Evolutionary conservation across 2,888 invertebrate genomes (phyloP).

Genomic region (Leptothorax acervorum): DNA sequence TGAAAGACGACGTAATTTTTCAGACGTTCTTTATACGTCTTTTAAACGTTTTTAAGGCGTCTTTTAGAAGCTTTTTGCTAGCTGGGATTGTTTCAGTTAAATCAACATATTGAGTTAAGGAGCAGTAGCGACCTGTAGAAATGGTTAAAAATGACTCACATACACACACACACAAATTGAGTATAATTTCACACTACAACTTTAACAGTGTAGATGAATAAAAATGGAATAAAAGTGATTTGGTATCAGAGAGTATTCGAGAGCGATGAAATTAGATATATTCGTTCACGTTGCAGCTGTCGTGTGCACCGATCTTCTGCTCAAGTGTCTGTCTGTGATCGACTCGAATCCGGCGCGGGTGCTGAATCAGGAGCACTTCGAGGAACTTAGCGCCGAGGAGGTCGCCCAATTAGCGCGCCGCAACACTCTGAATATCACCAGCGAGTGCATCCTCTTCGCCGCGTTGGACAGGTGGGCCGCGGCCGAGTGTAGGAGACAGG

Average conservation of each 20-base stretch:
- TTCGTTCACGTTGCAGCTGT: slow-evolving; percentile 66
- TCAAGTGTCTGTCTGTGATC: slow-evolving; percentile 89
- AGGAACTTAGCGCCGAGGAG: slow-evolving; percentile 89
- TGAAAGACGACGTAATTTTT: too few species aligned
- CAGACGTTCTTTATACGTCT: too few species aligned
- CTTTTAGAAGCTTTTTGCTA: too few species aligned
- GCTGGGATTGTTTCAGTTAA: too few species aligned
- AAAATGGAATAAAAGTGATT: background rate
- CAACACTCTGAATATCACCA: slow-evolving; percentile 89
- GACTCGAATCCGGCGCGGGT: slow-evolving; percentile 87
- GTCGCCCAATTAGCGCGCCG: slow-evolving; percentile 89
- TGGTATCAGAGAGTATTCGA: background rate
- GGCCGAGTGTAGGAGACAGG: slow-evolving; percentile 87
- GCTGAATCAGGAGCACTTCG: slow-evolving; percentile 87
- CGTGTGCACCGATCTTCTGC: slow-evolving; percentile 88
- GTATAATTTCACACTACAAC: too few species aligned
- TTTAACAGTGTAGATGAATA: too few species aligned
- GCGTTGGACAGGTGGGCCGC: slow-evolving; percentile 89
- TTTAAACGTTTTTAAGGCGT: too few species aligned
- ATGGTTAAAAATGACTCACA: too few species aligned
- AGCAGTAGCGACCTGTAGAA: too few species aligned
- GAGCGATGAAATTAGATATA: background rate
- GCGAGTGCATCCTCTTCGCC: slow-evolving; percentile 88
- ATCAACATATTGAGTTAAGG: too few species aligned
- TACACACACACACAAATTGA: too few species aligned